phyloP scores from a whole-genome alignment of 2,113 vertebrate genomes.

The Gracilinanus agilis region DNA sequence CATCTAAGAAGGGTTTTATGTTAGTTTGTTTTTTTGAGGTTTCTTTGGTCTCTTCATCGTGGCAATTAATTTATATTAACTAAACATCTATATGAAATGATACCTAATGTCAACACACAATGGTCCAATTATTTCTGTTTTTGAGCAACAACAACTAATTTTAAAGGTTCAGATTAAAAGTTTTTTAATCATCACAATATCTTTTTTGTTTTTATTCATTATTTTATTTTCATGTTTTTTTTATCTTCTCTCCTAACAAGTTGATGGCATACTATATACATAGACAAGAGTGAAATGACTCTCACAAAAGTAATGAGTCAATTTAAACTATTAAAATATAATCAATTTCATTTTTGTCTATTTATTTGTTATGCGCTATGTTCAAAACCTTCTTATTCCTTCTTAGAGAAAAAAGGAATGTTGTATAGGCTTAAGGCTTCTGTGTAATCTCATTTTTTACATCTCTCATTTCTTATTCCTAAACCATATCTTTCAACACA shows the following conservation, averaged over 20 bases:
- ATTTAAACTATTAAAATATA: background rate
- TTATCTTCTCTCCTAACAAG: background rate
- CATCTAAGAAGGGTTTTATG: background rate
- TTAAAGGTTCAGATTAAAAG: background rate
- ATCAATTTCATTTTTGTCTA: background rate
- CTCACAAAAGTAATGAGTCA: background rate
- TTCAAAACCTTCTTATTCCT: background rate
- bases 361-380: background rate
- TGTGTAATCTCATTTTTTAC: background rate
- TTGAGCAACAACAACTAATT: background rate
- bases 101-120: background rate
- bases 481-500: background rate
- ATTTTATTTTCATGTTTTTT: background rate
- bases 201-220: background rate
- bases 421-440: background rate
- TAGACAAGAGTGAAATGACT: background rate
- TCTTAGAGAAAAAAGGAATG: background rate
- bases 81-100: background rate
- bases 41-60: background rate
- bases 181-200: background rate
- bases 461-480: background rate
- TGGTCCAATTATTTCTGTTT: background rate
- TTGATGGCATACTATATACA: background rate
- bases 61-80: background rate
- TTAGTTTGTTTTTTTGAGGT: background rate